Conservation (phyloP, 2,797 vertebrate genomes). For the Xiphorhynchus erythropygius region DNA sequence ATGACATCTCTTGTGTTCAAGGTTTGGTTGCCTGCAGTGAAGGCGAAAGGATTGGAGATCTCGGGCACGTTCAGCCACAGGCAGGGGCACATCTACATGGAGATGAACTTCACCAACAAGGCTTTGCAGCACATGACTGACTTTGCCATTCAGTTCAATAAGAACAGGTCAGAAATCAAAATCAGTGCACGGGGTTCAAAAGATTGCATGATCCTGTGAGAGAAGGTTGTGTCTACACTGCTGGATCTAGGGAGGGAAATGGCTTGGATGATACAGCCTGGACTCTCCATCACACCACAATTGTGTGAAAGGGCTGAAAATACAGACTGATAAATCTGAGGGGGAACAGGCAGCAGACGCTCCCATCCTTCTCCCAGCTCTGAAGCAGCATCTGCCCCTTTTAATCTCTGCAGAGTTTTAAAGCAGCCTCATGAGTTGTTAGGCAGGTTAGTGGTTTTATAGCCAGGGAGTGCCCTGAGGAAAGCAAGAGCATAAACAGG, state of each 20-base stretch:
- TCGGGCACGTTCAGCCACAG: conserved; percentile 94
- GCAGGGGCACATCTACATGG: conserved; percentile 98
- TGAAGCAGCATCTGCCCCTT: neutral
- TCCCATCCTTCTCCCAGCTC: neutral
- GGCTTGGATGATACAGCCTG: neutral
- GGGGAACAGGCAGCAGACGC: neutral
- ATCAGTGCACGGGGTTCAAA: neutral
- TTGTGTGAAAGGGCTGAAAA: neutral
- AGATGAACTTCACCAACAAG: conserved; percentile 98
- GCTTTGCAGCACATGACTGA: conserved; percentile 98
- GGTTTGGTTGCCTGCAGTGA: conserved; percentile 97
- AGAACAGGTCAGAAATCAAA: conserved; percentile 89
- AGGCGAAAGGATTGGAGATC: conserved; percentile 96
- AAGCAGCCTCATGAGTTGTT: neutral
- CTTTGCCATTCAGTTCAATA: conserved; percentile 98
- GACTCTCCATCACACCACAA: neutral
- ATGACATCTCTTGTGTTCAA: conserved; percentile 68
- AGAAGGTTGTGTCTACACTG: neutral
- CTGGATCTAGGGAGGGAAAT: neutral
- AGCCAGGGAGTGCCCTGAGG: neutral
- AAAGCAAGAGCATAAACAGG: neutral
- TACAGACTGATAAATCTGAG: neutral
- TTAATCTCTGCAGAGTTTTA: neutral
- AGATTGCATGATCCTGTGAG: neutral
- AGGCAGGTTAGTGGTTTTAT: neutral